Base-by-base conservation (phyloP, 2,888 invertebrate species). In the Hetaerina titia region DNA sequence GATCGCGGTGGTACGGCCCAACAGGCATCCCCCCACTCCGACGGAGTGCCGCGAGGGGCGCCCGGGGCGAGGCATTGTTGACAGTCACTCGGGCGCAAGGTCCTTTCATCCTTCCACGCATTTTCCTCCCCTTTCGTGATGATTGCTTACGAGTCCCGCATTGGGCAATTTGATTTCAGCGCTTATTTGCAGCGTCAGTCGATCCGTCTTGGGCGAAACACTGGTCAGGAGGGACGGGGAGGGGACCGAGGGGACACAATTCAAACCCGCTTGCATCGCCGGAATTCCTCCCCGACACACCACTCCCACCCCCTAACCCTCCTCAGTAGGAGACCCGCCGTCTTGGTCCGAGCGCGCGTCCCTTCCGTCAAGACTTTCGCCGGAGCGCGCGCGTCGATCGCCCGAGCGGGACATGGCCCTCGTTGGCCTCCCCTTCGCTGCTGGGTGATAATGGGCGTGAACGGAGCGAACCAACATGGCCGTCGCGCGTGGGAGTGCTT, bases 401-500 rank as follows among this genome's bases (percentile, higher is more conserved):
- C 60, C 81, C 11, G 11, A 81, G 11, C 81, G 31, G 81, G 81
- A 81, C 2, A 81, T 81, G 81, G 81, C 25, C 11, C 31, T 7
- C 31, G 81, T 13, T 31, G 13, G 25, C 69, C n/a, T n/a, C n/a
- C 17, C 81, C 31, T 13, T 31, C 81, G 81, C 9, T 60, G 17
- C 13, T 60, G 2, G 60, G 11, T 17, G 15, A 31, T 15, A 7
- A 81, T 81, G 81, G 81, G n/a, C 4, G n/a, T 81, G 81, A 81
- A 81, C 81, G 81, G 81, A 81, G 13, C 81, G 19, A 25, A 81
- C 31, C 81, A 81, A 81, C 81, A 81, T 81, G 31, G 81, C 81
- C 15, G 31, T 25, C n/a, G 11, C 81, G 81, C 31, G 81, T 81
- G 81, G 81, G 81, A 81, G 13, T 81, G 11, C 81, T 8, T 81